Evolutionary conservation across 2,797 vertebrate species (phyloP), one percentile per base, ranked within the genome.

Genomic region (Lateolabrax maculatus): DNA sequence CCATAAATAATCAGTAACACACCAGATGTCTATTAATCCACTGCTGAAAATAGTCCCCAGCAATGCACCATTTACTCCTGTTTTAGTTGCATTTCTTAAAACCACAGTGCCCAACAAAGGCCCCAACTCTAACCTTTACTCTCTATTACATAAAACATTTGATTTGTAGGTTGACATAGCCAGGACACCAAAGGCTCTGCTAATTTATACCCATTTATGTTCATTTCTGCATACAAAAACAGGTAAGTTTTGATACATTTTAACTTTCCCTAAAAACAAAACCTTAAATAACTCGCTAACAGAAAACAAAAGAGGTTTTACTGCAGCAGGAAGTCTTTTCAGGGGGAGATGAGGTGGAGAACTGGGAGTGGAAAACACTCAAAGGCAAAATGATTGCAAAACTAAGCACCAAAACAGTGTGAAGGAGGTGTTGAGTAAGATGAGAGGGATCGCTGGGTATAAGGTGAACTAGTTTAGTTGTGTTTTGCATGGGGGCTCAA

Each of bases 371-470:
- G 19, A 34, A 37, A n/a, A 39, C 36, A 21, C 5, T 52, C n/a
- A 31, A 41, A 2, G 6, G 52, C 31, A 48, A 57, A 74, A 49
- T 39, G 16, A 67, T 53, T 60, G 13, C 21, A 43, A 64, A 64
- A 46, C 65, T 37, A 69, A 55, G 39, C 48, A 66, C 44, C 57
- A 49, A 49, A 69, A 56, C 65, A 75, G 6, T 58, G 27, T 67
- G 23, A 70, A 64, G 36, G 43, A 63, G 51, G n/a, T 41, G 19
- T 46, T 62, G 43, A 56, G 21, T 57, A 29, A 64, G n/a, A 70
- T 51, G 7, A 53, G 9, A 34, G 10, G 31, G 12, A 48, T 73
- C n/a, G 21, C 37, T 57, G 43, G 39, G 51, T 49, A 31, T 64
- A 36, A 39, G 43, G 51, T 69, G 8, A 16, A 55, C 39, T 39